These are phyloP conservation scores for Ceratitis capitata DNA, from an alignment of 1,140 invertebrate genomes.

Conservation along the genomic window DNA sequence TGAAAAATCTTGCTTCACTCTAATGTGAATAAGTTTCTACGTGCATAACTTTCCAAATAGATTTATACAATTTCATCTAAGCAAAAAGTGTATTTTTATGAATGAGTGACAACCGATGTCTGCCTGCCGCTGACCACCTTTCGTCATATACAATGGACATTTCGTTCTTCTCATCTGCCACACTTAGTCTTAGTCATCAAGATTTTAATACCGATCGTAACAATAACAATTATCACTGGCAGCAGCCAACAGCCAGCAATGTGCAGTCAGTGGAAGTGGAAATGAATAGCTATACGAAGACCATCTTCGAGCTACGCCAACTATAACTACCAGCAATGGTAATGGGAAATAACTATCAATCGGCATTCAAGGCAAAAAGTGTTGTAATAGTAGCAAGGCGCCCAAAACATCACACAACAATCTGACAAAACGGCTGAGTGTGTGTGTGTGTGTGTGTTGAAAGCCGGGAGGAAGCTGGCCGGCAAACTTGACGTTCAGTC, in stretches of 20 bases:
- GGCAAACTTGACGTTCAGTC: background rate
- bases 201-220: constrained; percentile 37
- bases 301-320: background rate
- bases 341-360: background rate
- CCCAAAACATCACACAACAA: background rate
- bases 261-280: background rate
- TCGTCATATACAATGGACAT: background rate
- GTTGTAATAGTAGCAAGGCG: background rate
- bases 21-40: no score
- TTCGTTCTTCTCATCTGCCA: background rate
- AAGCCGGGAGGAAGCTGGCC: background rate
- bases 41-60: no score
- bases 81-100: no score
- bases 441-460: background rate
- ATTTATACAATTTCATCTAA: no score
- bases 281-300: background rate
- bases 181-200: background rate
- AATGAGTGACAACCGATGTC: background rate
- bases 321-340: background rate
- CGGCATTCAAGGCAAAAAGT: background rate
- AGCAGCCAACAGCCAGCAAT: background rate
- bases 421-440: background rate
- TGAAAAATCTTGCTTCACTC: no score
- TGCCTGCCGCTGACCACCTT: background rate
- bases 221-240: constrained; percentile 36